phyloP scores from a whole-genome alignment of 37 sponge, comb jelly and placozoan genomes.

The Cliona cf. orientalis region DNA sequence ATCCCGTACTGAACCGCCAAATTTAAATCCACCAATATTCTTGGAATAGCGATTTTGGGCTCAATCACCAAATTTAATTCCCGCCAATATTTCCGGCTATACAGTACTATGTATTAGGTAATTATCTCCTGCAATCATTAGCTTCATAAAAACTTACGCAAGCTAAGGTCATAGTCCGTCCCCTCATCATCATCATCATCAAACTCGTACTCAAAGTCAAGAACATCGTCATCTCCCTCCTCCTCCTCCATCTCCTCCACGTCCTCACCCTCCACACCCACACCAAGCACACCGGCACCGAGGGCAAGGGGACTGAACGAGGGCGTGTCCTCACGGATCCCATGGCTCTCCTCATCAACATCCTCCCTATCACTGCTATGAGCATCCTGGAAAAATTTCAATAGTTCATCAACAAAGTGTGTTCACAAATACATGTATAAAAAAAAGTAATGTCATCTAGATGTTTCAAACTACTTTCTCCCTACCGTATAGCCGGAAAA shows the following conservation, averaged over 20 bases:
- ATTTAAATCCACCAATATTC: too few species aligned
- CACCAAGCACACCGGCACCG: slow-evolving; percentile 5
- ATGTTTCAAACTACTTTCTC: background rate
- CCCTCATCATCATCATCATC: slow-evolving; percentile 77
- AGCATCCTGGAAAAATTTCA: background rate
- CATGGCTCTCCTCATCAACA: background rate
- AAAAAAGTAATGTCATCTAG: too few species aligned
- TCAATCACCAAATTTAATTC: too few species aligned
- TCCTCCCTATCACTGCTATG: too few species aligned
- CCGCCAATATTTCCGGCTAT: too few species aligned
- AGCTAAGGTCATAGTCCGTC: slow-evolving; percentile 45
- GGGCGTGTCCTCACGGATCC: too few species aligned
- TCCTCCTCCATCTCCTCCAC: slow-evolving; percentile 67
- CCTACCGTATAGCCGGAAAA: too few species aligned
- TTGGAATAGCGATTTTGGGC: too few species aligned
- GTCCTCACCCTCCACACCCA: slow-evolving; percentile 32
- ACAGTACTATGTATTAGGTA: too few species aligned
- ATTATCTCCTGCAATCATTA: background rate
- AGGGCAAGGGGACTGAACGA: background rate
- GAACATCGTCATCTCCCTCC: slow-evolving; percentile 60
- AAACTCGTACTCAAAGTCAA: slow-evolving; percentile 67
- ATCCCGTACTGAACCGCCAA: too few species aligned
- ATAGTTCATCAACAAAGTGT: background rate
- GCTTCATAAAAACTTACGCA: slow-evolving; percentile 9
- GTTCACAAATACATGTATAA: background rate